These are phyloP conservation scores for Sinelater perroti DNA, from an alignment of 2,888 invertebrate species.

Conservation along the genomic window DNA sequence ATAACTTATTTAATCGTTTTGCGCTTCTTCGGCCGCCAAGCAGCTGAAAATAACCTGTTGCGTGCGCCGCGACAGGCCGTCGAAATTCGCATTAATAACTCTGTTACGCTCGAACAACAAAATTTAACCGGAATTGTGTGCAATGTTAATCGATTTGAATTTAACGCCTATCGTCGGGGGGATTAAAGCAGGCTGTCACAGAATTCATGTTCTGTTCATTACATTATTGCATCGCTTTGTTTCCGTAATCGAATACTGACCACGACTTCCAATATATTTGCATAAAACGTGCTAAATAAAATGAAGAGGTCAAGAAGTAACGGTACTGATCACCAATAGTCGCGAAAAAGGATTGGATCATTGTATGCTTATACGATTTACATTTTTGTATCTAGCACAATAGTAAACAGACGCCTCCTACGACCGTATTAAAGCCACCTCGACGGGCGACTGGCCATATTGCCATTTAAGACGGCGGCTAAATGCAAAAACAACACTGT, in stretches of 20 bases:
- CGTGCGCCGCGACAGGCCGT: too few relatives aligned
- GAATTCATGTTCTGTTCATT: constrained; percentile 32
- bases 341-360: constrained; percentile 54
- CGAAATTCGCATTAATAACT: too few relatives aligned
- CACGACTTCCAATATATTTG: constrained; percentile 45
- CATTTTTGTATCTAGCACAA: constrained; percentile 22
- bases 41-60: too few relatives aligned
- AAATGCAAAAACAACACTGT: constrained; percentile 23
- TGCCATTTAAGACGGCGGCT: constrained; percentile 8
- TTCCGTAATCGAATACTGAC: constrained; percentile 39
- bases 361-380: constrained; percentile 55
- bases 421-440: constrained; percentile 12
- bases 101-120: too few relatives aligned
- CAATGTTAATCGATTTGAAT: too few relatives aligned
- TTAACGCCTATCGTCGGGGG: constrained; percentile 1
- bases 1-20: too few relatives aligned
- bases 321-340: constrained; percentile 48
- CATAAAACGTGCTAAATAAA: constrained; percentile 52
- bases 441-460: background rate
- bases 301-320: constrained; percentile 50
- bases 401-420: constrained; percentile 25
- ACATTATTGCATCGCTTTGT: constrained; percentile 35
- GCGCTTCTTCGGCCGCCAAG: too few relatives aligned
- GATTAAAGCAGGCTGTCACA: constrained; percentile 24
- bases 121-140: too few relatives aligned